phyloP scores from a whole-genome alignment of 2,113 vertebrate species.

The Osmerus mordax region DNA sequence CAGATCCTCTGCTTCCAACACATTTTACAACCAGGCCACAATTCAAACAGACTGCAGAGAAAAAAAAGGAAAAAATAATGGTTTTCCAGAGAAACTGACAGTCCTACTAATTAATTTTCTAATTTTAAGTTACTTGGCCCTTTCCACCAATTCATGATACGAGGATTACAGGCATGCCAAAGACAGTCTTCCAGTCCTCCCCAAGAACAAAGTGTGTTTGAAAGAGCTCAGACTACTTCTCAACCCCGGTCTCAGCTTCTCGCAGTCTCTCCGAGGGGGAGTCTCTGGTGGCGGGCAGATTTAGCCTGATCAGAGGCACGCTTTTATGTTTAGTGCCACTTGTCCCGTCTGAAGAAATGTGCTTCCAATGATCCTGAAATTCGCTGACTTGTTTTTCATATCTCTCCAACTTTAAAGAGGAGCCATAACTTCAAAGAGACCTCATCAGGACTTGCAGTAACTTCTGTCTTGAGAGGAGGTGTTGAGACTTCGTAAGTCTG shows the following conservation, averaged over 20 bases:
- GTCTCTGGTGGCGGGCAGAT: slow-evolving; percentile 3
- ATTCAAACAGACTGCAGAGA: neutral
- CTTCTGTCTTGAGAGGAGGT: no score
- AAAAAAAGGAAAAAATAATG: neutral
- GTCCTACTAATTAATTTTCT: slow-evolving; percentile 1
- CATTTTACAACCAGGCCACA: neutral
- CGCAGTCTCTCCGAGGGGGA: neutral
- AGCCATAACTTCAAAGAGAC: neutral
- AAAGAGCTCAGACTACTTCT: neutral
- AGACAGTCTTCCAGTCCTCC: neutral
- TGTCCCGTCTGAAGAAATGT: slow-evolving; percentile 1
- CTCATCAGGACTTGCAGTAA: neutral
- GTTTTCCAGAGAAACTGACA: slow-evolving; percentile 3
- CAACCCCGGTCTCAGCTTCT: neutral
- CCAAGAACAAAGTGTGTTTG: slow-evolving; percentile 10
- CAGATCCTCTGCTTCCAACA: neutral
- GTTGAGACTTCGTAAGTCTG: no score
- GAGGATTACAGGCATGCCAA: slow-evolving; percentile 1
- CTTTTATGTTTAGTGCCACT: neutral
- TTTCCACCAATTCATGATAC: neutral
- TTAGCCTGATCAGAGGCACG: neutral
- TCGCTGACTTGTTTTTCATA: neutral
- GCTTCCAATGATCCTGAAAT: slow-evolving; percentile 2
- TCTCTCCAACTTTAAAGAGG: neutral
- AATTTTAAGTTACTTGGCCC: slow-evolving; percentile 2